phyloP scores from a whole-genome alignment of 2,113 vertebrate species.

The Amphiprion ocellaris region DNA sequence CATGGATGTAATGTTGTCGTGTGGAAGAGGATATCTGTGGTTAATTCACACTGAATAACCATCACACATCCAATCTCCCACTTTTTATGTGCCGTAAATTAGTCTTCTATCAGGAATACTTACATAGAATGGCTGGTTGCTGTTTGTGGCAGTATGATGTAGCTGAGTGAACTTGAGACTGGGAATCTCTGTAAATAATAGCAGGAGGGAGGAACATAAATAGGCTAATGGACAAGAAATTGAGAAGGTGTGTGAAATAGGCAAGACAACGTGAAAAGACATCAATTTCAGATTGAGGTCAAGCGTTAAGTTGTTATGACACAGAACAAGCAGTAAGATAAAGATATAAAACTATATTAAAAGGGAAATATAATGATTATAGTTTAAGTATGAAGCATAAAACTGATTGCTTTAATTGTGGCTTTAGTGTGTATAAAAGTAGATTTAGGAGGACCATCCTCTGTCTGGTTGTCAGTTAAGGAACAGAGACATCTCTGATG shows the following conservation, averaged over 20 bases:
- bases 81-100: constrained; percentile 36
- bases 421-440: neutral
- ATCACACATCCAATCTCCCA: constrained; percentile 17
- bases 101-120: constrained; percentile 17
- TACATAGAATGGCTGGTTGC: constrained; percentile 28
- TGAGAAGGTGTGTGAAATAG: constrained; percentile 2
- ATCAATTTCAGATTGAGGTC: constrained; percentile 1
- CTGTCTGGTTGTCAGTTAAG: constrained; percentile 44
- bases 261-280: neutral
- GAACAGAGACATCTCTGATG: constrained; percentile 50
- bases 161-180: constrained; percentile 3
- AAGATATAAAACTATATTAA: neutral
- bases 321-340: neutral
- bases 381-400: neutral
- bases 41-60: constrained; percentile 45
- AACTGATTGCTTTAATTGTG: neutral
- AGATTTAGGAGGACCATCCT: constrained; percentile 20
- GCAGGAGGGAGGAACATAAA: constrained; percentile 10
- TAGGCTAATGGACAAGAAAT: constrained; percentile 3
- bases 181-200: constrained; percentile 25
- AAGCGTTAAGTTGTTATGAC: neutral
- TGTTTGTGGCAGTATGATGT: neutral
- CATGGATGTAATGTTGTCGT: constrained; percentile 33
- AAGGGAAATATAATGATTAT: no score
- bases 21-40: constrained; percentile 20